Conservation (phyloP, 2,113 vertebrate genomes). For the Lichenostomus cassidix region DNA sequence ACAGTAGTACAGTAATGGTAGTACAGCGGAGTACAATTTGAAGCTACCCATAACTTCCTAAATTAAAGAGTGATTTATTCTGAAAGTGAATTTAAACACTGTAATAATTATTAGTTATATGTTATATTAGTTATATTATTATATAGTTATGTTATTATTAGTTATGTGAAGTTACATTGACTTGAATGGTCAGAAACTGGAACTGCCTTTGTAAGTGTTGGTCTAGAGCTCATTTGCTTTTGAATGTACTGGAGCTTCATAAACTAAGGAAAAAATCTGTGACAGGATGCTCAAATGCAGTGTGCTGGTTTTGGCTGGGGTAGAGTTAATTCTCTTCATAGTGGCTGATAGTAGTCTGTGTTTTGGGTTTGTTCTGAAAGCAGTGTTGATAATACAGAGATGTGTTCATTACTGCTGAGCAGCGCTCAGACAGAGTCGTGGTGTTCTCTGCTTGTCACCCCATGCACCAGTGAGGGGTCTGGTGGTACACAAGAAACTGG, state of each 20-base stretch:
- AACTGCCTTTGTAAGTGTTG: background rate
- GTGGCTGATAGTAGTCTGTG: background rate
- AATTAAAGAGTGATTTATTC: background rate
- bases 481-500: background rate
- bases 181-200: background rate
- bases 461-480: background rate
- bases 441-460: background rate
- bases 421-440: background rate
- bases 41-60: background rate
- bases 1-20: no score
- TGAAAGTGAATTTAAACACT: background rate
- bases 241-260: background rate
- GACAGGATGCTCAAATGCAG: accelerated
- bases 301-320: background rate
- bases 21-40: background rate
- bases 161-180: background rate
- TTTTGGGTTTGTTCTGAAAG: background rate
- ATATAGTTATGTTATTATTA: no score
- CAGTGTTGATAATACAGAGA: background rate
- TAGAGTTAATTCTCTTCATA: background rate
- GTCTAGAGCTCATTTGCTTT: background rate
- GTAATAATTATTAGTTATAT: no score
- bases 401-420: background rate
- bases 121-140: no score
- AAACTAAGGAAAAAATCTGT: background rate